phyloP scores from a whole-genome alignment of 2,113 vertebrate species.

The Oncorhynchus masou region DNA sequence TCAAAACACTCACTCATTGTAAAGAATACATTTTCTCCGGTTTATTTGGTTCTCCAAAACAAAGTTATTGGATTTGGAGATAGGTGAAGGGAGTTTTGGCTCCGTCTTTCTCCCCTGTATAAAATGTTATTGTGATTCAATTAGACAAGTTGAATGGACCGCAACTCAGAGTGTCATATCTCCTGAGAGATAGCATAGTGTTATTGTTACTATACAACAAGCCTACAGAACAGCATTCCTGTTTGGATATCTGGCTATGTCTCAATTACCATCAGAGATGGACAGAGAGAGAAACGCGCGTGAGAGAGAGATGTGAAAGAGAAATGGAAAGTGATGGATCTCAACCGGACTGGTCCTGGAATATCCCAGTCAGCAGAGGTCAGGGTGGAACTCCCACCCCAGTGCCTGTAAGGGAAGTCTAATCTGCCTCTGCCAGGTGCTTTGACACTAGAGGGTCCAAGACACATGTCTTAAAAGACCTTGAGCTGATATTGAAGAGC shows the following conservation, averaged over 20 bases:
- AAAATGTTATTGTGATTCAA: too few relatives aligned
- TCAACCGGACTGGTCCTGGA: constrained; percentile 30
- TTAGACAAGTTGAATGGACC: too few relatives aligned
- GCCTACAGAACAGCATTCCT: too few relatives aligned
- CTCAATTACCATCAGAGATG: background rate
- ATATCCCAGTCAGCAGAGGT: constrained; percentile 31
- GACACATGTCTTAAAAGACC: constrained; percentile 50
- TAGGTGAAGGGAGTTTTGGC: constrained; percentile 52
- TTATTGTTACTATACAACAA: too few relatives aligned
- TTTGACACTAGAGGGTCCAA: constrained; percentile 39
- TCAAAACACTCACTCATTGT: constrained; percentile 17
- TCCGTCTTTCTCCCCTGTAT: constrained; percentile 52
- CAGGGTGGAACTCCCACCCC: constrained; percentile 48
- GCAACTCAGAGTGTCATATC: too few relatives aligned
- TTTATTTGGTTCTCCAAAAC: constrained; percentile 54
- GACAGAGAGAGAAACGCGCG: constrained; percentile 20
- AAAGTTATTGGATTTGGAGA: constrained; percentile 58
- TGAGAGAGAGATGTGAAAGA: background rate
- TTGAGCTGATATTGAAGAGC: constrained; percentile 43
- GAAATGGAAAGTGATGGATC: constrained; percentile 24
- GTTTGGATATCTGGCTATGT: too few relatives aligned
- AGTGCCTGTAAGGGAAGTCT: constrained; percentile 42
- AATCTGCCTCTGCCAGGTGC: constrained; percentile 46
- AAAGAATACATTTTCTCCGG: constrained; percentile 41
- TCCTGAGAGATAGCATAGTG: constrained; percentile 18